These are phyloP conservation scores for Drosophila demipolita DNA, from an alignment of 2,888 invertebrate genomes.

Conservation along the genomic window DNA sequence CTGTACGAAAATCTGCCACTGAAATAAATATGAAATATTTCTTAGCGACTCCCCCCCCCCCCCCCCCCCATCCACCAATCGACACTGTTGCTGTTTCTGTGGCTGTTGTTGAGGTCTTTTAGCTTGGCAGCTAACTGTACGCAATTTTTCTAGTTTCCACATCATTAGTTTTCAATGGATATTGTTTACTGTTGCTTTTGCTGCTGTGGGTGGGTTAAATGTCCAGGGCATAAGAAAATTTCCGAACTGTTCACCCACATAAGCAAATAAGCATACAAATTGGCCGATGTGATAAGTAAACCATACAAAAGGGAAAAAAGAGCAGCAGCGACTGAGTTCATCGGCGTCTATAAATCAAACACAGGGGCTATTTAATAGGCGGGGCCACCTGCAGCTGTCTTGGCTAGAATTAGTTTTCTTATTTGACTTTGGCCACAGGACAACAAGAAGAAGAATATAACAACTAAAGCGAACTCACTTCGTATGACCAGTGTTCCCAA, in stretches of 20 bases:
- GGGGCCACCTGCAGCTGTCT: constrained; percentile 48
- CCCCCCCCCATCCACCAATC: too few relatives aligned
- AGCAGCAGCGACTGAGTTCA: constrained; percentile 52
- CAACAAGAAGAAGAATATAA: constrained; percentile 12
- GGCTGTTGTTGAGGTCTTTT: background rate
- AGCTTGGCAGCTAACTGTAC: constrained; percentile 59
- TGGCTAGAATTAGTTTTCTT: constrained; percentile 73
- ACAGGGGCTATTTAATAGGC: constrained; percentile 61
- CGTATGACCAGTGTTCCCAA: constrained; percentile 53
- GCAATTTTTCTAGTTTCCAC: constrained; percentile 78
- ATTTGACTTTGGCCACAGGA: constrained; percentile 67
- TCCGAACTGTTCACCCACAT: constrained; percentile 38
- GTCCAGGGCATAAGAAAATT: constrained; percentile 48
- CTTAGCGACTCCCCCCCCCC: constrained; percentile 5
- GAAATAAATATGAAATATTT: constrained; percentile 15
- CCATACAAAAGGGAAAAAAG: constrained; percentile 8
- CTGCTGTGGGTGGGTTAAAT: constrained; percentile 55
- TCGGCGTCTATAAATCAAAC: constrained; percentile 76
- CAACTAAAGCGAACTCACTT: constrained; percentile 13
- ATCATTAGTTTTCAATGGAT: constrained; percentile 80
- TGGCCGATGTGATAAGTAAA: constrained; percentile 53
- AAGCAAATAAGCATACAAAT: constrained; percentile 78
- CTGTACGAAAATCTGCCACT: background rate
- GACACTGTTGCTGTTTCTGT: background rate
- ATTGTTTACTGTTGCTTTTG: constrained; percentile 44